Percentiles rank a stretch among this genome's conserved stretches.
phyloP scores from a whole-genome alignment of 53 echinoderm and acorn worm genomes.

The Echinometra lucunter region DNA sequence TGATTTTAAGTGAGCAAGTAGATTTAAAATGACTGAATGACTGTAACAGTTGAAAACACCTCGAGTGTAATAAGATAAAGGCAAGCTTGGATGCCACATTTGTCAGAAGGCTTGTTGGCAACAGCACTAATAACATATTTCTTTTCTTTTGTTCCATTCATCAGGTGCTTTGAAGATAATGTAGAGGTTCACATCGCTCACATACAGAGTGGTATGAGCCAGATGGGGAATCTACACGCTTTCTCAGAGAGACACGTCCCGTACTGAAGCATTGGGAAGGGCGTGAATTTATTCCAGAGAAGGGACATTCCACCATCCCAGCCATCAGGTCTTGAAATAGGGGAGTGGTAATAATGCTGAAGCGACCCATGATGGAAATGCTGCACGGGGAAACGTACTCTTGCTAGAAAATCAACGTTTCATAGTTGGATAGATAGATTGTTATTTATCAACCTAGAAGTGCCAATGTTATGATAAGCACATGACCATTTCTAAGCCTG shows the following conservation, averaged over 20 bases:
- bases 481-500: neutral
- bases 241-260: conserved; percentile 82
- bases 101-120: too few species aligned
- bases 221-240: conserved; percentile 98
- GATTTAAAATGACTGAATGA: too few species aligned
- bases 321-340: neutral
- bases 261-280: neutral
- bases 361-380: neutral
- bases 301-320: conserved; percentile 27
- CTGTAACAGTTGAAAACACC: too few species aligned
- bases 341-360: neutral
- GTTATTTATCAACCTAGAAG: neutral
- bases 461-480: neutral
- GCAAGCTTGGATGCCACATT: too few species aligned
- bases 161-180: conserved; percentile 95
- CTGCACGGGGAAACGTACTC: neutral
- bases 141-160: neutral
- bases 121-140: neutral
- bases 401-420: neutral
- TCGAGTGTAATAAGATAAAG: too few species aligned
- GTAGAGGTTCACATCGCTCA: conserved; percentile 97
- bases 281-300: conserved; percentile 9
- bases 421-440: neutral
- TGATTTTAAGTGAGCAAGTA: too few species aligned
- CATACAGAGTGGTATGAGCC: conserved; percentile 98